A percentile compares a stretch with the other conserved stretches of the same genome.
These are phyloP conservation scores for Salvelinus sp. DNA, from an alignment of 2,113 vertebrate species.

Conservation along the genomic window DNA sequence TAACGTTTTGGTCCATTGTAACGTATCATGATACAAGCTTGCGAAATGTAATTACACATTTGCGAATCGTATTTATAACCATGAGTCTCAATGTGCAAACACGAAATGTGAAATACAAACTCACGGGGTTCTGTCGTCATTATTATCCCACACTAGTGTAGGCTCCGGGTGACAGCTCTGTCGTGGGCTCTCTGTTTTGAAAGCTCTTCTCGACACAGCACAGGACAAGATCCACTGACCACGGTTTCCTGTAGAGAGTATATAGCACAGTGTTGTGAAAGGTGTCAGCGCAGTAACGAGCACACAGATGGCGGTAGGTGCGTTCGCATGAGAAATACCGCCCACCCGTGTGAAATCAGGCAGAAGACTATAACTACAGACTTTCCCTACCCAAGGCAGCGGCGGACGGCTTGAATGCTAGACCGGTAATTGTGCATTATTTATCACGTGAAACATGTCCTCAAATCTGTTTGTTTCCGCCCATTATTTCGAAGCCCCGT, in stretches of 20 bases:
- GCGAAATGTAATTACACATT: no score
- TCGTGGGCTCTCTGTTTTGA: not conserved
- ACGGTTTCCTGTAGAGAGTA: conserved; percentile 26
- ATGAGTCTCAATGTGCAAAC: no score
- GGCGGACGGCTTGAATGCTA: conserved; percentile 18
- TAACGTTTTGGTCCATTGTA: no score
- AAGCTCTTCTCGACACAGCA: conserved; percentile 15
- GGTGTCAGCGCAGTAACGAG: conserved; percentile 27
- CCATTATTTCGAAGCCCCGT: conserved; percentile 3
- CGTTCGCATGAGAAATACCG: conserved; percentile 42
- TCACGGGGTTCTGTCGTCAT: no score
- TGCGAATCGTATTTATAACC: no score
- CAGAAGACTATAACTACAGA: conserved; percentile 43
- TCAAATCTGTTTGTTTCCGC: conserved; percentile 35
- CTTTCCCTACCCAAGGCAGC: conserved; percentile 26
- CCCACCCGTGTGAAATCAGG: conserved; percentile 48
- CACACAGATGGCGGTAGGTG: conserved; percentile 47
- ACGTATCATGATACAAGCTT: no score
- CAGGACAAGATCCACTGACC: not conserved
- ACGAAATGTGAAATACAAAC: no score
- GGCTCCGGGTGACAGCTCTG: conserved; percentile 3
- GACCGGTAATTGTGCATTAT: conserved; percentile 45
- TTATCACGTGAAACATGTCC: conserved; percentile 42
- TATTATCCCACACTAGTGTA: no score
- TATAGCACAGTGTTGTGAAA: conserved; percentile 12